A percentile compares a stretch with the other conserved stretches of the same genome.
Evolutionary conservation across 2,113 vertebrate species (phyloP).

Genomic region (Catharus bicknelli): DNA sequence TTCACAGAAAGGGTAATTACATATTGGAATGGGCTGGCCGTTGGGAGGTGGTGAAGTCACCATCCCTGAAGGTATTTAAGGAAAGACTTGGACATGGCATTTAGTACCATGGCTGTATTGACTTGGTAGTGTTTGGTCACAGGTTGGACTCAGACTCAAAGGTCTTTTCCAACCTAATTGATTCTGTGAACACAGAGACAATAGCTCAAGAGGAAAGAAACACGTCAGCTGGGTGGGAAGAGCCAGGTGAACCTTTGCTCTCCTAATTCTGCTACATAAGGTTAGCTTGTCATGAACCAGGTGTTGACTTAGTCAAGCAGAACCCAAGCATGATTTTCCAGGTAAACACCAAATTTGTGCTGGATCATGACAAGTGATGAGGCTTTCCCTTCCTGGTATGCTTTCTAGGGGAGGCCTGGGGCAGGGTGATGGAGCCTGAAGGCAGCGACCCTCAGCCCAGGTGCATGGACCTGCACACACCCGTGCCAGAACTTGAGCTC

Average conservation of each 20-base stretch:
- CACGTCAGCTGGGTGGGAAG: accelerated
- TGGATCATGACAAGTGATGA: background rate
- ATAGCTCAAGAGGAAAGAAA: background rate
- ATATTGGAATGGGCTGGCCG: background rate
- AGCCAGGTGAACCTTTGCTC: background rate
- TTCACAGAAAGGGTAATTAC: background rate
- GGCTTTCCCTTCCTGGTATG: background rate
- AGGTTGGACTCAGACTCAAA: background rate
- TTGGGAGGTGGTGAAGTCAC: background rate
- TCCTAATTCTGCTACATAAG: background rate
- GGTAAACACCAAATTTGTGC: background rate
- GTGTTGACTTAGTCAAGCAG: background rate
- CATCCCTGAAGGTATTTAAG: background rate
- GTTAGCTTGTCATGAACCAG: background rate
- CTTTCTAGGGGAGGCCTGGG: accelerated
- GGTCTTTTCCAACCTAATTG: background rate
- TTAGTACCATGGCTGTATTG: background rate
- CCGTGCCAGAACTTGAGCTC: background rate
- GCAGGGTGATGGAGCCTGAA: background rate
- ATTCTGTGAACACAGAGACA: background rate
- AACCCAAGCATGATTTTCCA: background rate
- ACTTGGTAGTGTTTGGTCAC: background rate
- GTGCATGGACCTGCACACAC: background rate
- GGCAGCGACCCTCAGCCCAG: background rate
- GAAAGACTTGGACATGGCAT: accelerated